phyloP scores from a whole-genome alignment of 2,113 vertebrate species.

The Nyctibius bracteatus region DNA sequence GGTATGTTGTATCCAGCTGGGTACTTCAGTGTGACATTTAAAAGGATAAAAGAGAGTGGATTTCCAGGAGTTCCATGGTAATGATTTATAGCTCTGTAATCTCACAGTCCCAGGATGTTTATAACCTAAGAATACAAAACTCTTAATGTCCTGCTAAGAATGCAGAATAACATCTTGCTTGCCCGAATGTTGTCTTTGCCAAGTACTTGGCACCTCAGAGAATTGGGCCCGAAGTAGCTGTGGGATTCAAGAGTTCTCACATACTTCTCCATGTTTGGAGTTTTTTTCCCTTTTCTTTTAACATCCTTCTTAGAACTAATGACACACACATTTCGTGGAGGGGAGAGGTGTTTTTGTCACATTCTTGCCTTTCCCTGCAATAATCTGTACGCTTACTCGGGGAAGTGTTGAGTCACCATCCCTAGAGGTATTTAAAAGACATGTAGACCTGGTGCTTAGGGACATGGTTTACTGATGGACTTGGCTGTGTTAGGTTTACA shows the following conservation, averaged over 20 bases:
- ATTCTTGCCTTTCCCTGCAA: not conserved
- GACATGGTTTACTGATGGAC: not conserved
- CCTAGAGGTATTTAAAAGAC: not conserved
- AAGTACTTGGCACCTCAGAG: not conserved
- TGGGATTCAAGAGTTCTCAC: not conserved
- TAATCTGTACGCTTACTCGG: not conserved
- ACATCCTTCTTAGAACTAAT: not conserved
- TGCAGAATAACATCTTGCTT: not conserved
- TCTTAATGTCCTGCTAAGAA: not conserved
- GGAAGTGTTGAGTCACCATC: not conserved
- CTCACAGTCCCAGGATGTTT: not conserved
- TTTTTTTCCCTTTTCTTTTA: not conserved
- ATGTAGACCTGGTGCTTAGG: not conserved
- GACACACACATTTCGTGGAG: not conserved
- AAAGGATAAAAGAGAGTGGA: not conserved
- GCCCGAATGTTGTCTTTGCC: not conserved
- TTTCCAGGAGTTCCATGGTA: not conserved
- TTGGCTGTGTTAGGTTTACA: not conserved
- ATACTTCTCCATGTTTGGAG: not conserved
- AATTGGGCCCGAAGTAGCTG: not conserved
- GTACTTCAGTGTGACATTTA: not conserved
- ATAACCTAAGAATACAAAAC: not conserved
- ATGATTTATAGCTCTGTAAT: not conserved
- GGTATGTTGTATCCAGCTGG: not conserved
- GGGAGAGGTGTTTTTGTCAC: not conserved